Base-by-base conservation (phyloP, 2,888 invertebrate species). In the Machimus rusticus region DNA sequence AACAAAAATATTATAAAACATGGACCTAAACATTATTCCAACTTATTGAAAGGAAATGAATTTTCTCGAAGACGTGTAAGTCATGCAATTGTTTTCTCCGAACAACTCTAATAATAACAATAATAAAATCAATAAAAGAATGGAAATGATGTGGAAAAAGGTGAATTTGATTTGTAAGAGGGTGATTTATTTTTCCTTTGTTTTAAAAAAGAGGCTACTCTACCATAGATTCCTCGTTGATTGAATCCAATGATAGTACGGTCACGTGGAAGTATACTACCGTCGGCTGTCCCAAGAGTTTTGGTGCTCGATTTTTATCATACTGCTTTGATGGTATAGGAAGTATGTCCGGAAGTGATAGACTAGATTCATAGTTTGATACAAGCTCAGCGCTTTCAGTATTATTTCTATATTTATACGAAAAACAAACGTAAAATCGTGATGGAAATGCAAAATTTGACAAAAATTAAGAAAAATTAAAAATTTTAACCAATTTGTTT, bases 221-320 rank as follows among this genome's bases (percentile, higher is more conserved):
- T 89, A 92, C 92, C 98, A 98, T 98, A 74, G 98, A 98, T 92
- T 98, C 98, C 92, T 98, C 98, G 91, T 98, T 98, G 89, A 98
- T 98, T n/a, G 98, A 98, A 93, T 98, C 98, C 90, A 98, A 93
- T 79, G 97, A 97, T 88, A 98, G 93, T 1, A 98, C 98, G 9
- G 98, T 98, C 82, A 98, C 97, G 91, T 98, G 98, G 91, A 98
- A 98, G 92, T 97, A 97, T 57, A 98, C 98, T 77, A 97, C 94
- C 0, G 98, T 98, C 3, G 98, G 96, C 91, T 97, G 96, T 1
- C 97, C 97, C 90, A 96, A 93, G 86, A 96, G 94, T 92, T 97
- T 98, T 0, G 98, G 98, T 0, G 98, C 97, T 88, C 97, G 94
- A 93, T 97, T 98, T 93, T 98, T 98, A 92, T 98, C 98, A 91